These are phyloP conservation scores for Gymnocypris eckloni DNA, from an alignment of 2,797 vertebrate genomes.

Conservation along the genomic window DNA sequence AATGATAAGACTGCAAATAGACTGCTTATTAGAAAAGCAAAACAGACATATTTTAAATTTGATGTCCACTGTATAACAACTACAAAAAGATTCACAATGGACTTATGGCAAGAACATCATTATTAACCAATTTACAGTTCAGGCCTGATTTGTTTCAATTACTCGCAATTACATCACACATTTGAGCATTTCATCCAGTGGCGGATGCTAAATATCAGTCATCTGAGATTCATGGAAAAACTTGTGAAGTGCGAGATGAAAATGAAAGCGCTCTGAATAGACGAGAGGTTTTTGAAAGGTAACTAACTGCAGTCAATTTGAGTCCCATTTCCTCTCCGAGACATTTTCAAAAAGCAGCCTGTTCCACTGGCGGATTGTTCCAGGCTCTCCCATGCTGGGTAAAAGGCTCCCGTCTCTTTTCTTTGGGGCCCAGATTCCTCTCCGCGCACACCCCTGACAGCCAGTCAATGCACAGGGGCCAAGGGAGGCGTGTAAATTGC, in stretches of 20 bases:
- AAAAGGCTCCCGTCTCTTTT: constrained; percentile 59
- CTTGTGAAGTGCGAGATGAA: constrained; percentile 60
- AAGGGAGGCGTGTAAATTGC: constrained; percentile 61
- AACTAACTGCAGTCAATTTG: constrained; percentile 70
- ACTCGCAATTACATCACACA: constrained; percentile 62
- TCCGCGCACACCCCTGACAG: constrained; percentile 53
- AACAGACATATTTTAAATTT: background rate
- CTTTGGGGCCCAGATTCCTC: constrained; percentile 43
- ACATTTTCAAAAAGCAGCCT: constrained; percentile 53
- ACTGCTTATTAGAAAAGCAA: background rate
- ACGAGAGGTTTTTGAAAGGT: constrained; percentile 67
- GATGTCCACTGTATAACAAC: constrained; percentile 4
- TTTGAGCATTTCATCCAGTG: constrained; percentile 56
- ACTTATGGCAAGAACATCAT: background rate
- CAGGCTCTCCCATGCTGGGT: constrained; percentile 56
- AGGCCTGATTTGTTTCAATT: constrained; percentile 56
- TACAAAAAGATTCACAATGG: background rate
- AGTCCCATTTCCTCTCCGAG: constrained; percentile 68
- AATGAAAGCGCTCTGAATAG: constrained; percentile 67
- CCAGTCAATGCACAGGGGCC: constrained; percentile 55
- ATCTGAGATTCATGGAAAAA: constrained; percentile 61
- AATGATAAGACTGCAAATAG: background rate
- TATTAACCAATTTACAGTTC: constrained; percentile 48
- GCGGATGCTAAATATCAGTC: constrained; percentile 50
- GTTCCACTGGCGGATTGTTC: constrained; percentile 53